Base-by-base conservation (phyloP, 1,140 invertebrate species). In the Tetramorium alpestre region DNA sequence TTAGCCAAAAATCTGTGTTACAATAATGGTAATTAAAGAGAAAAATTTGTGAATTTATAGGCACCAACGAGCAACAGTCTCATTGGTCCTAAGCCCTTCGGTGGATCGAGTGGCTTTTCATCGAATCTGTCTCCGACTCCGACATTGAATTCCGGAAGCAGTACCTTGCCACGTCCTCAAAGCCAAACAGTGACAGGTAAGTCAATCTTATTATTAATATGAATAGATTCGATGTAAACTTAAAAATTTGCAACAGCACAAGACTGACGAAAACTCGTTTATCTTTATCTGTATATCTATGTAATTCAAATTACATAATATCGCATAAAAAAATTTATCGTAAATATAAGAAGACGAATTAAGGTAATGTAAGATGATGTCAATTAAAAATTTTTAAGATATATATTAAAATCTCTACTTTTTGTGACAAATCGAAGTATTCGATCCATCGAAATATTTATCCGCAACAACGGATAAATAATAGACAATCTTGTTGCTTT, bases 81-180 rank as follows among this genome's bases (percentile, higher is more conserved):
- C 75, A 91, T 94, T 49, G 96, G 96, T 28, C 96, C 97, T 41
- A 97, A 96, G 92, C 96, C 97, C 7, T 97, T 97, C 90, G 96
- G 94, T 77, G 93, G 96, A 67, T 95, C 95, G 58, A 96, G 93
- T 87, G 93, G 94, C 62, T 77, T 91, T 28, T 84, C 87, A 69
- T 91, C 92, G 64, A 94, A 92, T 86, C 92, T 92, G 65, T 93
- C 91, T 18, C 91, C 93, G 0, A 88, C 91, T 88, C 94, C 96
- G 86, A 84, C 92, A 91, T 44, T 95, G 95, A 92, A 95, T 78
- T 94, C 93, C 49, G 94, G 91, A 84, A 95, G 80, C 90, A 95
- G 90, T 92, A 95, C 94, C 89, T 89, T 96, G 7, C 93, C 95
- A 28, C 95, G 95, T 77, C 91, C 92, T 41, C 94, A 94, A 89